Conservation (phyloP, 2,797 vertebrate species). For the Schizopygopsis pylzovi region DNA sequence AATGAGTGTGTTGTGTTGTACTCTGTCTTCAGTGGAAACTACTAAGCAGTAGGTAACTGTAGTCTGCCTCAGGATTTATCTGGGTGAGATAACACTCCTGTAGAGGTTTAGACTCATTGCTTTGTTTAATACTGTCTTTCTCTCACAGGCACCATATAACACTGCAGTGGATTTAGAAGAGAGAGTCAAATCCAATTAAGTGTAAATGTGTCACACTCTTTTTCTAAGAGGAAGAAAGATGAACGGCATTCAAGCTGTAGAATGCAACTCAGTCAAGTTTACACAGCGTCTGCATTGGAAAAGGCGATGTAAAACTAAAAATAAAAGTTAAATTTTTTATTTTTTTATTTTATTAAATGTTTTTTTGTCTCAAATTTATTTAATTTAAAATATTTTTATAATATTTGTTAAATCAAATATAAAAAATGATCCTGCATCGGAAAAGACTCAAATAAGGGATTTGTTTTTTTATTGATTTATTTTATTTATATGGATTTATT, state of each 20-base stretch:
- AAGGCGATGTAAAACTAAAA: background rate
- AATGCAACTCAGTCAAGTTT: background rate
- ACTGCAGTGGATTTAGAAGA: background rate
- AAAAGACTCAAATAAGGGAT: background rate
- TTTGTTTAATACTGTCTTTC: conserved; percentile 14
- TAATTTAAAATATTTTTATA: background rate
- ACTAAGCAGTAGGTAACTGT: conserved; percentile 2
- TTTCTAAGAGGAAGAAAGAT: background rate
- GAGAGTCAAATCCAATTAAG: conserved; percentile 3
- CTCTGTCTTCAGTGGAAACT: background rate
- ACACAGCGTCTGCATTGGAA: background rate
- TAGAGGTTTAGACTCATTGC: background rate
- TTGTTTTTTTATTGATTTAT: background rate
- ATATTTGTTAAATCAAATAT: background rate
- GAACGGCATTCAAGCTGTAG: background rate
- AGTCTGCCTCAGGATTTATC: conserved; percentile 14
- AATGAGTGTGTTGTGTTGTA: background rate
- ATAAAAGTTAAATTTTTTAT: background rate
- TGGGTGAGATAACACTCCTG: background rate
- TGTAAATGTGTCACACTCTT: background rate
- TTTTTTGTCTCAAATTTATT: background rate
- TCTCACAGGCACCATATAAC: background rate
- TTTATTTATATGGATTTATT: too few species aligned
- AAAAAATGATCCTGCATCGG: background rate
- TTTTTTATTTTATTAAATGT: background rate